phyloP scores from a whole-genome alignment of 2,888 invertebrate genomes.

The Pinctada fucata region DNA sequence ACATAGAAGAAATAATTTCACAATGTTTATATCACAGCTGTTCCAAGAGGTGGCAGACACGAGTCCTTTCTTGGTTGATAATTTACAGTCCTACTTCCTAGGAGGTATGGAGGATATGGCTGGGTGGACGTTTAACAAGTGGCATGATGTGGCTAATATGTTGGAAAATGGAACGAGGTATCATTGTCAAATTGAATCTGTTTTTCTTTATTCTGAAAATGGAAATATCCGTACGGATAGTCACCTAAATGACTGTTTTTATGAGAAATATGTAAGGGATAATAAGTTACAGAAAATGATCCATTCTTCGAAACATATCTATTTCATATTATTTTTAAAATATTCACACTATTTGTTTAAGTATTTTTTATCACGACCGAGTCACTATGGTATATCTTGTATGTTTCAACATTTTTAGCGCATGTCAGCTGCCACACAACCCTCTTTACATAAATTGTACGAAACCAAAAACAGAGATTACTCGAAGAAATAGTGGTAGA shows the following conservation, averaged over 20 bases:
- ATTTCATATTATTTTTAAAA: no score
- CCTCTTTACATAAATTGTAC: slow-evolving; percentile 68
- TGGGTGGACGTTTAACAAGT: slow-evolving; percentile 69
- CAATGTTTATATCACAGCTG: slow-evolving; percentile 48
- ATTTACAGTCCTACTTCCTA: slow-evolving; percentile 69
- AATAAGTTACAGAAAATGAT: no score
- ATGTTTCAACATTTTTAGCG: slow-evolving; percentile 47
- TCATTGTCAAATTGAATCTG: not conserved
- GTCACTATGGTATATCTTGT: no score
- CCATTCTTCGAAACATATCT: no score
- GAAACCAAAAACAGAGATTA: slow-evolving; percentile 7
- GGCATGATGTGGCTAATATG: slow-evolving; percentile 65
- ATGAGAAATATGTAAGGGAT: no score
- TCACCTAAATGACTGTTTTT: no score
- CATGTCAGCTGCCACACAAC: slow-evolving; percentile 64
- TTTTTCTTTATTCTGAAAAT: no score
- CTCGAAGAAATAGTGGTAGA: slow-evolving; percentile 12
- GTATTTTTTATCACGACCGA: no score
- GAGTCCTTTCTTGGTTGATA: slow-evolving; percentile 70
- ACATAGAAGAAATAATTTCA: no score
- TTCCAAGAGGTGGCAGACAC: slow-evolving; percentile 58
- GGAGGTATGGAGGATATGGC: slow-evolving; percentile 75
- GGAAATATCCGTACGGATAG: no score
- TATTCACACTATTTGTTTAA: no score
- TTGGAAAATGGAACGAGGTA: slow-evolving; percentile 67